Percentiles rank a stretch among this genome's conserved stretches.
phyloP scores from a whole-genome alignment of 2,888 invertebrate species.

The Polydrusus cervinus region DNA sequence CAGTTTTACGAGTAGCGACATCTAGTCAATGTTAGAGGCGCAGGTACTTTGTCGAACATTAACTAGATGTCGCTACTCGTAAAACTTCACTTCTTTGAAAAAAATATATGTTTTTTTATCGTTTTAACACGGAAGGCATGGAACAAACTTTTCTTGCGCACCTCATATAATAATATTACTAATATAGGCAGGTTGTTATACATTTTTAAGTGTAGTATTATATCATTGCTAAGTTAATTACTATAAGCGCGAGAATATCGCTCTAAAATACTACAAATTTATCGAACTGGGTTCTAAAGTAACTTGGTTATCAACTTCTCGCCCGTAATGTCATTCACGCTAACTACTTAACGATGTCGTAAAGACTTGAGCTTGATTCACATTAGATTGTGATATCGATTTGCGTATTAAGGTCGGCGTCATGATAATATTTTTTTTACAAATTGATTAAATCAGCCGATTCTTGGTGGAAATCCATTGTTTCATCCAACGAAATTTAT shows the following conservation, averaged over 20 bases:
- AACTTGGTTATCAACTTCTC: constrained; percentile 41
- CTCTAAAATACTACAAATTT: constrained; percentile 24
- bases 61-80: too few species aligned
- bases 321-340: constrained; percentile 30
- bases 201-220: constrained; percentile 17
- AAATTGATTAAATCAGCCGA: too few species aligned
- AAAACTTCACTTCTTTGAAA: too few species aligned
- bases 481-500: too few species aligned
- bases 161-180: neutral
- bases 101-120: too few species aligned
- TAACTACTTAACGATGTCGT: constrained; percentile 35
- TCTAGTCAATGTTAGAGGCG: too few species aligned
- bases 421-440: too few species aligned
- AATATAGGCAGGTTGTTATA: constrained; percentile 27
- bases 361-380: constrained; percentile 18
- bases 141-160: too few species aligned
- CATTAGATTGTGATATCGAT: constrained; percentile 16
- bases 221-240: constrained; percentile 36
- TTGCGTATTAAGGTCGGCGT: neutral
- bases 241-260: constrained; percentile 36
- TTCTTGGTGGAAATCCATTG: too few species aligned
- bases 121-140: too few species aligned
- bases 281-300: constrained; percentile 30
- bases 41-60: too few species aligned
- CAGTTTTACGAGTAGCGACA: too few species aligned